Base-by-base conservation (phyloP, 2,888 invertebrate genomes). In the Melieria picta region DNA sequence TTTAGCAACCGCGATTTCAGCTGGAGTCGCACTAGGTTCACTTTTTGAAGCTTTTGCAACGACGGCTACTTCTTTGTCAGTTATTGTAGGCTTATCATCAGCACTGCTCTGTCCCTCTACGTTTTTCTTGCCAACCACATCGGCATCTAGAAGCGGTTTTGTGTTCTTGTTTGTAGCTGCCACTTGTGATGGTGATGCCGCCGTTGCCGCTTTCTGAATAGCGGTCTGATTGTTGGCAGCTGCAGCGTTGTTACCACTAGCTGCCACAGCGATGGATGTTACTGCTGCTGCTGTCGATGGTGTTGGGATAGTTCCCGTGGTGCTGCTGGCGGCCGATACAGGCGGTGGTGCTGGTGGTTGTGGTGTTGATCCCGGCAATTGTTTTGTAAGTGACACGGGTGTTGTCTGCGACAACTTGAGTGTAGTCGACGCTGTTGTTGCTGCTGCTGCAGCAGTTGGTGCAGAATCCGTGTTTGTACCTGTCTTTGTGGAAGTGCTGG, bases 331-430 rank as follows among this genome's bases (percentile, higher is more conserved):
- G 50, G 70, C 58, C 13, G 69, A 43, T 48, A 63, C 4, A 13
- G 71, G 65, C 7, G 69, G 58, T 50, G 65, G 43, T 50, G 69
- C 43, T 45, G 62, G 16, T 45, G 62, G 16, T 30, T 30, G 30
- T 30, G 30, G 30, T 30, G 30, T 30, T 30, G 30, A 30, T 30
- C 30, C 9, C 65, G 78, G 58, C 61, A 56, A 67, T 69, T 77
- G 77, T 69, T 81, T 80, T 67, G 79, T 80, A 46, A 80, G 73
- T 55, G 81, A 76, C 47, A 80, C 78, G 30, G 81, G 77, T 63
- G 76, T 78, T 13, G 77, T 73, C 72, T 80, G 79, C 64, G 78
- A 75, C 72, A 74, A 72, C 70, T 78, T 78, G 45, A 72, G 68
- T 52, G 87, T 55, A 11, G 67, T 74, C 1, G 68, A 64, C 43